Evolutionary conservation across 2,888 invertebrate genomes (phyloP), one percentile per base, ranked within the genome.

Genomic region (Brachyptera putata): DNA sequence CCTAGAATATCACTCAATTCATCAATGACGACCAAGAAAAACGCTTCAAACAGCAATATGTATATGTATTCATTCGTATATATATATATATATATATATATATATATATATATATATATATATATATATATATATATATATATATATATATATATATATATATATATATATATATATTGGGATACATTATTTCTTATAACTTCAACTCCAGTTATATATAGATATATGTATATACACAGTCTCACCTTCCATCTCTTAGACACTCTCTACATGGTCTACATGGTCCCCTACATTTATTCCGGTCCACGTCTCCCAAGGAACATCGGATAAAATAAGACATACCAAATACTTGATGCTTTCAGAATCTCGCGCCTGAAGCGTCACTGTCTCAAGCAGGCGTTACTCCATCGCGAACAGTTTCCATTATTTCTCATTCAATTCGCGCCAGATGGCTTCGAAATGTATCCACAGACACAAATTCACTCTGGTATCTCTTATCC

Each of bases 341-440:
- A n/a, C 22, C 22, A 46, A 46, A 46, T 22, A 46, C 46, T 24
- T 24, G 24, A 46, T 46, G 46, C 46, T 46, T 24, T 46, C 46
- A 46, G 24, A 46, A 46, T 24, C 24, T 11, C 30, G 30, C 30
- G 46, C 46, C 46, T 18, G n/a, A 21, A 46, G 46, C 46, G 24
- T 46, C 46, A 22, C 46, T 46, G 46, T 46, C 46, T 46, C 46
- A 5, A 13, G 21, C 46, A 46, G 24, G 22, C 22, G 46, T 24
- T 13, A n/a, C 4, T 24, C 24, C 46, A n/a, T 21, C 46, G n/a
- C 46, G 24, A 46, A 21, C 46, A 46, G 46, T 46, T 46, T 46
- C 46, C 24, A 46, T 46, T 46, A 46, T 46, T 46, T 46, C 46
- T 46, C 46, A 46, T 46, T 46, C 46, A 46, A 46, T 46, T 46